Evolutionary conservation across 2,888 invertebrate species (phyloP).

Genomic region (Tipula lateralis): DNA sequence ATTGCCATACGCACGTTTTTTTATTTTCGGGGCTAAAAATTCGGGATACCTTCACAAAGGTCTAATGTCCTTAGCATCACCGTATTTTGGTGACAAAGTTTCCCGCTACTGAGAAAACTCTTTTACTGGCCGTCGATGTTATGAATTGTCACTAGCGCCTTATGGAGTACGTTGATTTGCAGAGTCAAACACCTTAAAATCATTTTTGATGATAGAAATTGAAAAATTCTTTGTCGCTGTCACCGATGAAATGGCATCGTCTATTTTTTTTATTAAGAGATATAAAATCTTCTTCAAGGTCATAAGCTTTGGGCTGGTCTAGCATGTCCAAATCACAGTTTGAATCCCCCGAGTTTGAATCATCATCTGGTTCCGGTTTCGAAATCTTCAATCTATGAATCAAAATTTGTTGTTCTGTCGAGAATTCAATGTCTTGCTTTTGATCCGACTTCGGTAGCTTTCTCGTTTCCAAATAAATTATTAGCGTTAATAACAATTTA

Average conservation of each 20-base stretch:
- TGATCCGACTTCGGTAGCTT: neutral
- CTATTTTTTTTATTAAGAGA: neutral
- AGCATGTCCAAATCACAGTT: too few relatives aligned
- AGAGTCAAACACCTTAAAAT: too few relatives aligned
- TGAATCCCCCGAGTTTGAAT: too few relatives aligned
- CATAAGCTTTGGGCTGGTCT: neutral
- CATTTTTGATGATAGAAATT: too few relatives aligned
- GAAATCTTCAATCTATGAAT: neutral
- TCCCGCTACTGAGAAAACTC: neutral
- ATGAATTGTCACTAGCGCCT: neutral
- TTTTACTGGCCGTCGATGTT: neutral
- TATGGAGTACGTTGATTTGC: neutral
- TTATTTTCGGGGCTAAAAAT: too few relatives aligned
- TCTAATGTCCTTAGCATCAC: neutral
- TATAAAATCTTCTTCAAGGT: neutral
- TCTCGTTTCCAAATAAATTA: neutral
- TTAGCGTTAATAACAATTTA: neutral
- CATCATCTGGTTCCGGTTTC: neutral
- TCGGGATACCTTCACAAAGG: too few relatives aligned
- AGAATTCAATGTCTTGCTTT: neutral
- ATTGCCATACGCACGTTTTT: too few relatives aligned
- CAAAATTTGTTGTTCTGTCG: neutral
- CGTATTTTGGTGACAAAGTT: neutral
- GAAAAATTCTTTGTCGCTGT: too few relatives aligned
- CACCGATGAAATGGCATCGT: too few relatives aligned